Conservation (phyloP, 2,113 vertebrate genomes). For the Corythaixoides concolor region DNA sequence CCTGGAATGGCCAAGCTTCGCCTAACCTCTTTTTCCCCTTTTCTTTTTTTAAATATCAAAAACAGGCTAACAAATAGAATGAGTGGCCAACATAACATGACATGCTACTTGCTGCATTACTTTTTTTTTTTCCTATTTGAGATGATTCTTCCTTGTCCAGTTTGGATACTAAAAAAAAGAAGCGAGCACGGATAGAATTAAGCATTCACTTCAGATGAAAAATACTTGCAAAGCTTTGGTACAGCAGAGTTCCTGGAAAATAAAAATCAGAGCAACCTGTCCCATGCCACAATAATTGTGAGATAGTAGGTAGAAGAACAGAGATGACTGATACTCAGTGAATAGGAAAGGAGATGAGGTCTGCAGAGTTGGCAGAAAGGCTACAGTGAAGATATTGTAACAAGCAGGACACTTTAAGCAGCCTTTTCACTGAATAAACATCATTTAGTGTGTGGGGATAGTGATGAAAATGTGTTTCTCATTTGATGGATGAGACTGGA, state of each 20-base stretch:
- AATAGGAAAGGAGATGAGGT: not conserved
- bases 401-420: not conserved
- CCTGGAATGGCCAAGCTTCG: not conserved
- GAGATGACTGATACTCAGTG: not conserved
- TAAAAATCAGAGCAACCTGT: not conserved
- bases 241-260: not conserved
- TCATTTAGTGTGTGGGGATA: not conserved
- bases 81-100: not conserved
- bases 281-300: not conserved
- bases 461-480: slow-evolving; percentile 7
- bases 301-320: not conserved
- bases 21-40: not conserved
- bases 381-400: not conserved
- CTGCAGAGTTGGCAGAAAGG: not conserved
- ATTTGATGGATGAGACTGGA: slow-evolving; percentile 23
- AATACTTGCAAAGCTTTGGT: not conserved
- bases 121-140: not conserved
- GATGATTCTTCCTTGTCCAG: not conserved
- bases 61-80: not conserved
- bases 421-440: slow-evolving; percentile 2
- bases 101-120: not conserved
- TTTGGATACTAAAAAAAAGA: not conserved
- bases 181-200: not conserved
- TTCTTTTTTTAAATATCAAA: not conserved
- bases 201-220: not conserved